Evolutionary conservation across 2,113 vertebrate genomes (phyloP).

Genomic region (Megaceryle maxima): DNA sequence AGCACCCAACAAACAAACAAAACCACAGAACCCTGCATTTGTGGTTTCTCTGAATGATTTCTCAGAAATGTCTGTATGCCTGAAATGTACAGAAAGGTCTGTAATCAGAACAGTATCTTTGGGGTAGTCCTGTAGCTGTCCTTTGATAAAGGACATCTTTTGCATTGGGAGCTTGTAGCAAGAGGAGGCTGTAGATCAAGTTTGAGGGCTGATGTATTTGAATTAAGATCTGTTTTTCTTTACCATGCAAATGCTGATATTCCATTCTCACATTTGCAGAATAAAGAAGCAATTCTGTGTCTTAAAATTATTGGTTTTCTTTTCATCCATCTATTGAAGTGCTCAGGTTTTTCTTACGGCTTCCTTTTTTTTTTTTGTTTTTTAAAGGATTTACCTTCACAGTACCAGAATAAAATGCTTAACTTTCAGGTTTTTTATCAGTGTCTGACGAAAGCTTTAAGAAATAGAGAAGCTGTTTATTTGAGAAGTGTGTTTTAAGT

Average conservation of each 20-base stretch:
- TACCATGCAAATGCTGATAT: neutral
- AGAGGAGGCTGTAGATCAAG: neutral
- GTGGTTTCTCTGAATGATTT: neutral
- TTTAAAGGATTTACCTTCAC: neutral
- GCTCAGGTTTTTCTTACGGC: neutral
- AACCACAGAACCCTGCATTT: accelerated
- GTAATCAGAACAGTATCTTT: neutral
- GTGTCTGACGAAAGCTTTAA: neutral
- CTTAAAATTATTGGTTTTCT: neutral
- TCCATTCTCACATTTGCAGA: neutral
- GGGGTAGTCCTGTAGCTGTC: neutral
- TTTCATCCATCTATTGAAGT: neutral
- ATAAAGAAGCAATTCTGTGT: neutral
- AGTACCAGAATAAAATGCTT: neutral
- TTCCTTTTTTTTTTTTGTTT: neutral
- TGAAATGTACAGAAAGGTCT: neutral
- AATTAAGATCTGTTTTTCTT: neutral
- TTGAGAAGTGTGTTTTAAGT: neutral
- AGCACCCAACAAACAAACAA: neutral
- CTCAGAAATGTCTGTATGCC: neutral
- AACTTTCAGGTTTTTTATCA: neutral
- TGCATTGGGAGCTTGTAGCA: neutral
- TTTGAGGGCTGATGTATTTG: neutral
- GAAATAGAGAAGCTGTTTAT: neutral
- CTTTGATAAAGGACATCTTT: neutral